phyloP scores from a whole-genome alignment of 2,888 invertebrate genomes.

The Ornithoptera alexandrae region DNA sequence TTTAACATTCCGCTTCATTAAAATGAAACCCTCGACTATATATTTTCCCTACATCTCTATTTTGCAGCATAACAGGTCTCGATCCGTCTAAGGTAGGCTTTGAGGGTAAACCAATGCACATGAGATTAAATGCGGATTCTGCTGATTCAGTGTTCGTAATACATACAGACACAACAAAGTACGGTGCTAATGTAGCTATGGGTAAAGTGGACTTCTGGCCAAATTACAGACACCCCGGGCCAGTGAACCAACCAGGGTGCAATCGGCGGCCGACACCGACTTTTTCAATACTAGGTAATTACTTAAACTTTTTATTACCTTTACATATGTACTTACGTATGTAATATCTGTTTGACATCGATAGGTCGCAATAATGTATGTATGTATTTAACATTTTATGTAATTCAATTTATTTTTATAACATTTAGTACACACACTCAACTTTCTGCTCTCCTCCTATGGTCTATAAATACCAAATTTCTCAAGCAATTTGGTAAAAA shows the following conservation, averaged over 20 bases:
- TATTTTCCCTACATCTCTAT: slow-evolving; percentile 5
- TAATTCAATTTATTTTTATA: too few species aligned
- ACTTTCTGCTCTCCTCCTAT: not conserved
- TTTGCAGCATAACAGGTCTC: slow-evolving; percentile 62
- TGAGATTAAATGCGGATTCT: slow-evolving; percentile 51
- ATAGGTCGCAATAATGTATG: too few species aligned
- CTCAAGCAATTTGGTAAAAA: not conserved
- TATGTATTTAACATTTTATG: too few species aligned
- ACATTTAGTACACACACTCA: not conserved
- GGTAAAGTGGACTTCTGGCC: slow-evolving; percentile 72
- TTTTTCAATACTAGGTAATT: slow-evolving; percentile 57
- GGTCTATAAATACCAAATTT: not conserved
- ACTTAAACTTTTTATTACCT: not conserved
- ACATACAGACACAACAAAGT: slow-evolving; percentile 65
- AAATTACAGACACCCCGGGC: slow-evolving; percentile 51
- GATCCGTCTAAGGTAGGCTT: slow-evolving; percentile 62
- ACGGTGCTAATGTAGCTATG: slow-evolving; percentile 49
- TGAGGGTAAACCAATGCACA: slow-evolving; percentile 45
- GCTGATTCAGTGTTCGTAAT: slow-evolving; percentile 56
- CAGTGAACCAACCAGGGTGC: slow-evolving; percentile 64
- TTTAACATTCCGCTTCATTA: not conserved
- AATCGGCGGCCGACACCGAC: slow-evolving; percentile 36
- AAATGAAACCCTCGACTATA: not conserved
- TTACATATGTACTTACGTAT: not conserved
- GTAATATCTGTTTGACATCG: not conserved